A percentile compares a stretch with the other conserved stretches of the same genome.
phyloP scores from a whole-genome alignment of 1,140 invertebrate species.

The Lepidurus arcticus region DNA sequence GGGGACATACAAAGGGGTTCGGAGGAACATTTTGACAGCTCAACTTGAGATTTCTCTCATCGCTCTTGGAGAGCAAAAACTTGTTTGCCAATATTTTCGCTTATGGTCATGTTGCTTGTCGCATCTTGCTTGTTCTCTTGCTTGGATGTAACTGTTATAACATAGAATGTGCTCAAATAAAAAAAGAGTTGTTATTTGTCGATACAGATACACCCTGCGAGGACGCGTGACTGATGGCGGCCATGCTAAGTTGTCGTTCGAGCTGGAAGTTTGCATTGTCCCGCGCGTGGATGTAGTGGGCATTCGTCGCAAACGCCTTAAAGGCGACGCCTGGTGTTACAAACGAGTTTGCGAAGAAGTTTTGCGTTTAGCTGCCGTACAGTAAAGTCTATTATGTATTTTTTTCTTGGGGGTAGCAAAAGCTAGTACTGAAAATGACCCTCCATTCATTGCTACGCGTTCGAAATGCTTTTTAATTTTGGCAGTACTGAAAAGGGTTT shows the following conservation, averaged over 20 bases:
- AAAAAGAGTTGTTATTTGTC: constrained; percentile 33
- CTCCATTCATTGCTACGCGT: background rate
- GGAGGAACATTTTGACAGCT: no score
- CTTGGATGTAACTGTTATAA: background rate
- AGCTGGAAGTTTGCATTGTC: constrained; percentile 70
- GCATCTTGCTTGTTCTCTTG: background rate
- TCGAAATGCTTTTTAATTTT: background rate
- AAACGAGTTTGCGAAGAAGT: constrained; percentile 80
- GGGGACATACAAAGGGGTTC: no score
- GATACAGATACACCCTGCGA: constrained; percentile 57
- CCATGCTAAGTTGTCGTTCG: constrained; percentile 58
- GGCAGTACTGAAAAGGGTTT: no score
- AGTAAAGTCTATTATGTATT: background rate
- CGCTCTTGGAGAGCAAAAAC: no score
- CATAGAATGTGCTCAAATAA: background rate
- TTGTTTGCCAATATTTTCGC: no score
- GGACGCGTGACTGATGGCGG: constrained; percentile 44
- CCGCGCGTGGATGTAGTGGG: constrained; percentile 53
- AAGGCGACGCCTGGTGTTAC: constrained; percentile 79
- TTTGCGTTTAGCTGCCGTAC: constrained; percentile 52
- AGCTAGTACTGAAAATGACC: background rate
- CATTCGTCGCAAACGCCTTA: constrained; percentile 68
- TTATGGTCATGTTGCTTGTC: no score
- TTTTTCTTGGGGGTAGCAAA: background rate
- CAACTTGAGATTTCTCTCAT: no score